Percentiles rank a stretch among this genome's conserved stretches.
These are phyloP conservation scores for Suncus etruscus DNA, from an alignment of 2,113 vertebrate species.

Conservation along the genomic window DNA sequence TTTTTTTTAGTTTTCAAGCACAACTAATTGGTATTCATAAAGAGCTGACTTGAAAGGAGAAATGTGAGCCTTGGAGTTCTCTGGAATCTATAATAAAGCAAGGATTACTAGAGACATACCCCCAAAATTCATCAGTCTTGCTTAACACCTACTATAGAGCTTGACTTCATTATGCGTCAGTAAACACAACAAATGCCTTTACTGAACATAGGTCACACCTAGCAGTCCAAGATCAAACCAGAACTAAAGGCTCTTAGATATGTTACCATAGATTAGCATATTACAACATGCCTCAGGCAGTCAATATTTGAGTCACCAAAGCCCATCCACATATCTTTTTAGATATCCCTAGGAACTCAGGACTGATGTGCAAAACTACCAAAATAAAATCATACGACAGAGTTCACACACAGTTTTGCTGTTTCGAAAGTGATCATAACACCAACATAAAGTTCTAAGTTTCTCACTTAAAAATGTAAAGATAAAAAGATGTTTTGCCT, in stretches of 20 bases:
- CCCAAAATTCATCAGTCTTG: background rate
- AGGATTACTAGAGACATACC: too few species aligned
- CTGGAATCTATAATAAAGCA: background rate
- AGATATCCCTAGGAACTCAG: background rate
- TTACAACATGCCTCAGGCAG: background rate
- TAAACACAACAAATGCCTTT: background rate
- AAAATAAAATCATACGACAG: background rate
- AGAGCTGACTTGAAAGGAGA: background rate
- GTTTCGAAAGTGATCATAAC: background rate
- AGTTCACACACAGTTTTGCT: background rate
- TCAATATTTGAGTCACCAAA: background rate
- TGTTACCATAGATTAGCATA: background rate
- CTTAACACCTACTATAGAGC: background rate
- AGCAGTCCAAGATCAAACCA: background rate
- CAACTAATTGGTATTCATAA: slow-evolving; percentile 16
- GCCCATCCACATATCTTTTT: background rate
- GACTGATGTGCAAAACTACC: background rate
- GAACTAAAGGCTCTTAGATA: background rate
- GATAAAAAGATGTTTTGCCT: background rate
- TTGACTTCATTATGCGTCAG: background rate
- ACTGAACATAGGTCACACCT: background rate
- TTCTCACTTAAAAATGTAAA: slow-evolving; percentile 5
- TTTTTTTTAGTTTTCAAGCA: slow-evolving; percentile 18
- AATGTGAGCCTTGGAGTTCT: slow-evolving; percentile 12
- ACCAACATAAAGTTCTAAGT: background rate